Percentiles rank a stretch among this genome's conserved stretches.
These are phyloP conservation scores for Crotalus helleri DNA, from an alignment of 2,113 vertebrate genomes.

Conservation along the genomic window DNA sequence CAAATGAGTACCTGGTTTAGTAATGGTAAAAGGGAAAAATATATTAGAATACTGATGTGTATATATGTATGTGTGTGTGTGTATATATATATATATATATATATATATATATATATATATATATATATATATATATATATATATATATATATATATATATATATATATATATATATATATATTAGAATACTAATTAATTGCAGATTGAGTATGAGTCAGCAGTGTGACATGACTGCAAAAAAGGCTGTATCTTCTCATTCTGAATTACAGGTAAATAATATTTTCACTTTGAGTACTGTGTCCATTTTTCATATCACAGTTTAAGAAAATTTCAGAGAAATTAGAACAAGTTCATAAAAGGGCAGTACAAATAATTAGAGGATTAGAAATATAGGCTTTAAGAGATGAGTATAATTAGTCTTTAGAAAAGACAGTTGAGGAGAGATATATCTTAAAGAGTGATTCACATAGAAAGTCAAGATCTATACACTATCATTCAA, in stretches of 20 bases:
- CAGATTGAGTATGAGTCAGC: not conserved
- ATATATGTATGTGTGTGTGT: too few relatives aligned
- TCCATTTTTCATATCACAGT: not conserved
- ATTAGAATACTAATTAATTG: not conserved
- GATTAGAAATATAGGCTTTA: not conserved
- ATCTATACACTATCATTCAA: not conserved
- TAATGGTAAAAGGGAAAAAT: too few relatives aligned
- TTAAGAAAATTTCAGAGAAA: not conserved
- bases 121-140: too few relatives aligned
- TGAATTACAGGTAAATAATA: not conserved
- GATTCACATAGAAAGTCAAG: not conserved
- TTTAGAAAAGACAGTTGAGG: not conserved
- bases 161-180: too few relatives aligned
- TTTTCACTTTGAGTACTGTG: not conserved
- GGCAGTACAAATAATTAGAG: not conserved
- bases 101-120: too few relatives aligned
- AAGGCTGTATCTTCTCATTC: not conserved
- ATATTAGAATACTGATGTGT: too few relatives aligned
- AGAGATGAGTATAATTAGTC: not conserved
- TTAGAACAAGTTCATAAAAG: not conserved
- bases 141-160: too few relatives aligned
- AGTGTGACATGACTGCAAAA: not conserved
- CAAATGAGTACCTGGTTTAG: not conserved
- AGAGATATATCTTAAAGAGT: too few relatives aligned
- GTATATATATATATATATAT: too few relatives aligned